Percentiles rank a stretch among this genome's conserved stretches.
phyloP scores from a whole-genome alignment of 2,113 vertebrate species.

The Cyprinodon variegatus region DNA sequence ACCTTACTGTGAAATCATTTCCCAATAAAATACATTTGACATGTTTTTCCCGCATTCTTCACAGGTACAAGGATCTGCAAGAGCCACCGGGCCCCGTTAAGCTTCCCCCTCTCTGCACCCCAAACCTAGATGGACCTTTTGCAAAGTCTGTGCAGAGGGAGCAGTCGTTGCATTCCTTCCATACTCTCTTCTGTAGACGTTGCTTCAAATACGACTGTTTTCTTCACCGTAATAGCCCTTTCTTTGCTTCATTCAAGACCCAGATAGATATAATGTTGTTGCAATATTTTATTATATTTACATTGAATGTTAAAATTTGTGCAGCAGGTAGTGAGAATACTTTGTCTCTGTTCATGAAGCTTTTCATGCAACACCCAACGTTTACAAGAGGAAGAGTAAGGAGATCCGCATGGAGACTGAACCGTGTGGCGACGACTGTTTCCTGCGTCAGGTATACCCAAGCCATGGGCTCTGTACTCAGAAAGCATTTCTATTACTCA shows the following conservation, averaged over 20 bases:
- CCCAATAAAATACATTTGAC: not conserved
- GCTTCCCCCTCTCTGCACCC: conserved; percentile 94
- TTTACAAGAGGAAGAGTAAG: conserved; percentile 96
- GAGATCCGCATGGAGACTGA: conserved; percentile 96
- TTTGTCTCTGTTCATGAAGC: conserved; percentile 78
- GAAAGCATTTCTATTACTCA: not conserved
- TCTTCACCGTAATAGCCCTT: conserved; percentile 86
- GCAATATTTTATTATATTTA: not conserved
- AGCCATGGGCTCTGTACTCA: not conserved
- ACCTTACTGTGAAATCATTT: too few species aligned
- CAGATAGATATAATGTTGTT: not conserved
- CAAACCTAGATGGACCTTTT: conserved; percentile 93
- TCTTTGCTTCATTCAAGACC: conserved; percentile 13
- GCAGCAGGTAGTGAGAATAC: conserved; percentile 3
- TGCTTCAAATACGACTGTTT: conserved; percentile 99
- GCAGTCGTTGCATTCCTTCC: conserved; percentile 97
- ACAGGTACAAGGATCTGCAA: conserved; percentile 93
- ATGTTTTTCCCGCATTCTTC: conserved; percentile 3
- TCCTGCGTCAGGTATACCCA: conserved; percentile 88
- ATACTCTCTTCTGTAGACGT: conserved; percentile 96
- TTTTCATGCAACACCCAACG: conserved; percentile 95
- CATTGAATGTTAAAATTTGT: not conserved
- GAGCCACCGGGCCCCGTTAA: conserved; percentile 88
- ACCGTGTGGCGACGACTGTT: conserved; percentile 94
- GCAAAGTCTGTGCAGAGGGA: conserved; percentile 97